A percentile compares a stretch with the other conserved stretches of the same genome.
These are phyloP conservation scores for Zaprionus tsacasi DNA, from an alignment of 1,140 invertebrate species.

Conservation along the genomic window DNA sequence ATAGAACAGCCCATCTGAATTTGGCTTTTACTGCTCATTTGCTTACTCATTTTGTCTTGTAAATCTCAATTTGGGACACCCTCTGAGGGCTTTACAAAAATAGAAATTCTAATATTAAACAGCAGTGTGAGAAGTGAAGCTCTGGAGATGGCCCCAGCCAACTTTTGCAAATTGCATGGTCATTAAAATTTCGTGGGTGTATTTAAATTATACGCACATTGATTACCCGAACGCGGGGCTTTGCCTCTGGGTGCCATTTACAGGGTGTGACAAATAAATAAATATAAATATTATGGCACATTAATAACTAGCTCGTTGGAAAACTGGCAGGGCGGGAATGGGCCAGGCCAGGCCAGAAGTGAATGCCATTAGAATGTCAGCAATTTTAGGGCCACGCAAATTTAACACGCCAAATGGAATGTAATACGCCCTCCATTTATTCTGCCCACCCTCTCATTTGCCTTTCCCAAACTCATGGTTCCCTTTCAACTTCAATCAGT, in stretches of 20 bases:
- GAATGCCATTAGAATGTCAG: slow-evolving; percentile 57
- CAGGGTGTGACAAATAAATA: slow-evolving; percentile 26
- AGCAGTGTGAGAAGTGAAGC: neutral
- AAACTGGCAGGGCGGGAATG: neutral
- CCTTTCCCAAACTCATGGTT: neutral
- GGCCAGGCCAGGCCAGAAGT: slow-evolving; percentile 8
- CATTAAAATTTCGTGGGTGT: slow-evolving; percentile 22
- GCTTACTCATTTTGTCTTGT: neutral
- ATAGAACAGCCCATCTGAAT: neutral
- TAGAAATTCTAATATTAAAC: slow-evolving; percentile 45
- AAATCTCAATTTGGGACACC: neutral
- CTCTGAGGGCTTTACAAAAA: slow-evolving; percentile 1
- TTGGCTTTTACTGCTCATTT: neutral
- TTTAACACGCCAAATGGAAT: slow-evolving; percentile 72
- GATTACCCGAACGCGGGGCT: neutral
- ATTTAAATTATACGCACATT: slow-evolving; percentile 53
- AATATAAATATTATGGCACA: slow-evolving; percentile 63
- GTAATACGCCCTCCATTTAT: slow-evolving; percentile 51
- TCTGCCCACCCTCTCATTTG: neutral
- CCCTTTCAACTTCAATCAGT: slow-evolving; percentile 33
- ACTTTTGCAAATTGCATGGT: slow-evolving; percentile 14
- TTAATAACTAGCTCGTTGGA: slow-evolving; percentile 54
- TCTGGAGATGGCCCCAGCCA: neutral
- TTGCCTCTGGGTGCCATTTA: neutral
- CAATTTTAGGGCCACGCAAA: slow-evolving; percentile 65